These are phyloP conservation scores for Pseudoatta argentina DNA, from an alignment of 1,140 invertebrate genomes.

Conservation along the genomic window DNA sequence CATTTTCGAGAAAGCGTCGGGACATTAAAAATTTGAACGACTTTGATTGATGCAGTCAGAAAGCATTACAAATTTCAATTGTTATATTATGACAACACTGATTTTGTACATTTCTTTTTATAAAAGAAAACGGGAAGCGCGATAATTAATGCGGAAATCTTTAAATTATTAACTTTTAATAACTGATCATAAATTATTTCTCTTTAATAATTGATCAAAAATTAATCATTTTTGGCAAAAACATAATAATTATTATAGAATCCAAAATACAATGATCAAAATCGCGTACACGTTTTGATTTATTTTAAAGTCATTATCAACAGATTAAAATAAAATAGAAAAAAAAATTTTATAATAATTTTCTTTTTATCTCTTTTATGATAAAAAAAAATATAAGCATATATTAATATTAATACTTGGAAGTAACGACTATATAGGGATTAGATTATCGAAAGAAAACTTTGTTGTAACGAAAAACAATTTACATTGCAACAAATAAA, in stretches of 20 bases:
- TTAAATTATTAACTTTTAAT: too few relatives aligned
- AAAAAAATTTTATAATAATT: too few relatives aligned
- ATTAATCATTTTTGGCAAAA: too few relatives aligned
- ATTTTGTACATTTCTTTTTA: not conserved
- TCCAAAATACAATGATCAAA: too few relatives aligned
- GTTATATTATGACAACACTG: not conserved
- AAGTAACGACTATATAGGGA: not conserved
- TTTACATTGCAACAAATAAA: not conserved
- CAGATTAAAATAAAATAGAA: too few relatives aligned
- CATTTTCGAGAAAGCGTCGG: not conserved
- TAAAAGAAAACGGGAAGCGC: too few relatives aligned
- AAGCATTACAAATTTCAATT: not conserved
- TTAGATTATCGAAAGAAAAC: not conserved
- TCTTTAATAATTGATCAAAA: too few relatives aligned
- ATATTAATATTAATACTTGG: not conserved
- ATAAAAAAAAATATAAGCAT: not conserved
- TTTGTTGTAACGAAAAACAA: not conserved
- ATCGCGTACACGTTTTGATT: too few relatives aligned
- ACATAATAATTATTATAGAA: too few relatives aligned
- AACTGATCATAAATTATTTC: too few relatives aligned
- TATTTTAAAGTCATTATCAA: too few relatives aligned
- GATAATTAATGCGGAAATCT: too few relatives aligned
- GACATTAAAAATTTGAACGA: constrained; percentile 12
- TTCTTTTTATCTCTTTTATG: not conserved
- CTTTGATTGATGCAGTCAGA: not conserved